Percentiles rank a stretch among this genome's conserved stretches.
Conservation (phyloP, 2,113 vertebrate species). For the Corythornis madagascariensis region DNA sequence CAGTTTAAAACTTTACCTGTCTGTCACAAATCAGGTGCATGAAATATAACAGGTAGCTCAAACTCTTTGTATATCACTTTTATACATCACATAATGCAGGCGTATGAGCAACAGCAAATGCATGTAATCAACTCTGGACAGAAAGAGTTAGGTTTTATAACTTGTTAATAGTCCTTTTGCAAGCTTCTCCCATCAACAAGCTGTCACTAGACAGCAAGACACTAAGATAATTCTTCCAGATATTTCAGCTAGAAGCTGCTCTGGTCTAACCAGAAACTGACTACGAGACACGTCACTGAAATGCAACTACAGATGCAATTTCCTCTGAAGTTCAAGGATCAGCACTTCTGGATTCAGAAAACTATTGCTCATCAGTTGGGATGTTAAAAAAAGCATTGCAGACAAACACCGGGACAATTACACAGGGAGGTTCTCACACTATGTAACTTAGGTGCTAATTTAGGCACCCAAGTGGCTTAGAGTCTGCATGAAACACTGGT, state of each 20-base stretch:
- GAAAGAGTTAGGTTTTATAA: neutral
- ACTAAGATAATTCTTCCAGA: neutral
- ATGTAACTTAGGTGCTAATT: neutral
- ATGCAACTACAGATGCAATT: neutral
- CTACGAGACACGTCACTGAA: neutral
- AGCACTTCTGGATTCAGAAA: neutral
- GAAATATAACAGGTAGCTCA: neutral
- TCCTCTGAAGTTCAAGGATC: conserved; percentile 1
- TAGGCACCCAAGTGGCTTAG: neutral
- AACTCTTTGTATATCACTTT: neutral
- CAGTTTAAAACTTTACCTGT: neutral
- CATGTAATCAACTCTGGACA: neutral
- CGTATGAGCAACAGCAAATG: neutral
- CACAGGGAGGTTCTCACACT: neutral
- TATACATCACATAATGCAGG: neutral
- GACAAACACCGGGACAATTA: conserved; percentile 22
- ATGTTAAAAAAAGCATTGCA: neutral
- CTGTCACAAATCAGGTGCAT: neutral
- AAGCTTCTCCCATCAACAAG: neutral
- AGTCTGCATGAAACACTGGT: neutral
- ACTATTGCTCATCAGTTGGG: neutral
- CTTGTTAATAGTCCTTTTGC: neutral
- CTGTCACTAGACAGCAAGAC: neutral
- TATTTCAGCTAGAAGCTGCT: neutral
- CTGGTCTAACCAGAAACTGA: neutral